A percentile compares a stretch with the other conserved stretches of the same genome.
These are phyloP conservation scores for Lysandra coridon DNA, from an alignment of 2,888 invertebrate genomes.

Conservation along the genomic window DNA sequence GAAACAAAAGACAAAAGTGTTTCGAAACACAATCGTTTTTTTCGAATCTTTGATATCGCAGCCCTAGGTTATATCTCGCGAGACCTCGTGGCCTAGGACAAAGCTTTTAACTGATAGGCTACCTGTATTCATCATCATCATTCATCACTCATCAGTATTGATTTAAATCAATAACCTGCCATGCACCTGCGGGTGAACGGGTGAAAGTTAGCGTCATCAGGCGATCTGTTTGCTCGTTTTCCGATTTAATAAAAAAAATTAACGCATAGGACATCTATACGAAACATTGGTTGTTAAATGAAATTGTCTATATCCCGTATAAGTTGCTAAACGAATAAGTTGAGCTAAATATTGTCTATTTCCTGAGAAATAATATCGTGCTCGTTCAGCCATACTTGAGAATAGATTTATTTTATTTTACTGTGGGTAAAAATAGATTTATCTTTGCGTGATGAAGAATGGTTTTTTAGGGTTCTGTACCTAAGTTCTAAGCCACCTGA, in stretches of 20 bases:
- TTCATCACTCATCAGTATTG: too few species aligned
- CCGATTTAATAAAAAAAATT: too few species aligned
- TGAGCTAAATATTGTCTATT: neutral
- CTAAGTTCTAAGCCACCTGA: too few species aligned
- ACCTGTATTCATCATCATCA: too few species aligned
- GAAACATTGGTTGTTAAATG: neutral
- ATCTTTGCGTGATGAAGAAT: neutral
- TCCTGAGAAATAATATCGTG: neutral
- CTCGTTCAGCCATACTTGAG: neutral
- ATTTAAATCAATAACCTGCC: too few species aligned
- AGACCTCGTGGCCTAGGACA: neutral
- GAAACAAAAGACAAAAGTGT: too few species aligned
- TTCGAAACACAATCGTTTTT: neutral
- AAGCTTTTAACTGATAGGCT: neutral
- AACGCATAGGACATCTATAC: neutral
- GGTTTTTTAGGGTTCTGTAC: too few species aligned
- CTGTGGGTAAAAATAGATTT: neutral
- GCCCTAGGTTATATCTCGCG: too few species aligned
- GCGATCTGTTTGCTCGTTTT: too few species aligned
- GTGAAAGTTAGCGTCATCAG: too few species aligned
- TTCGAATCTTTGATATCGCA: too few species aligned
- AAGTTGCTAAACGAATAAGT: neutral
- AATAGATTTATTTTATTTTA: slow-evolving; percentile 10
- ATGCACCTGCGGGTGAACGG: too few species aligned
- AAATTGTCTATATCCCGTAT: neutral